Evolutionary conservation across 2,113 vertebrate species (phyloP), one percentile per base, ranked within the genome.

Genomic region (Muntiacus muntjak): DNA sequence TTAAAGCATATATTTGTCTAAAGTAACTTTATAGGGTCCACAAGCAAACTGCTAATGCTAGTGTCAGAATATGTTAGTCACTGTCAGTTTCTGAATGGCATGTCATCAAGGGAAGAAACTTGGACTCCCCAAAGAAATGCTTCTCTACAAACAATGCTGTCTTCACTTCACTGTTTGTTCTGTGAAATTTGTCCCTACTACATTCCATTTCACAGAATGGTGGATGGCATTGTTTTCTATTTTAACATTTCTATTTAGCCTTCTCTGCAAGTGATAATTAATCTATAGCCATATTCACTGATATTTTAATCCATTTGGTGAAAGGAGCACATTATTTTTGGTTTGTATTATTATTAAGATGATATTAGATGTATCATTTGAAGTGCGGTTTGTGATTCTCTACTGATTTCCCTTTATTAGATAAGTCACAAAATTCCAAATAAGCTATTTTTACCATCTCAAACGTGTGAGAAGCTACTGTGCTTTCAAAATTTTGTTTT

Each of bases 281-380:
- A 78, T 76, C 67, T 60, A 84, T 40, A 64, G 43, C 19, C n/a
- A 76, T 45, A 19, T 67, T 58, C 36, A 57, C 60, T 47, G 91
- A 94, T 25, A 88, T 45, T 95, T 91, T 90, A 90, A 96, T 87
- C 79, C 36, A 91, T 67, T 91, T 74, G 89, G 47, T 64, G 28
- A 92, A 88, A 62, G 26, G 36, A 87, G 7, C 47, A 93, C 12
- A 58, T 7, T 64, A n/a, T 23, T 58, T 91, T 30, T 40, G 19
- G 85, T 83, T 12, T 60, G 47, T 13, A 60, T 88, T 57, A 95
- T 57, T 89, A 71, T n/a, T 79, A 87, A 96, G 57, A 89, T 45
- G 21, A 74, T 62, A 52, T 55, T 64, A 52, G 47, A 85, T 43
- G 14, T 33, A 87, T 64, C 25, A 86, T 85, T 85, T 74, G 16